phyloP scores from a whole-genome alignment of 2,797 vertebrate genomes.

The Rhabdophis nuchalis region DNA sequence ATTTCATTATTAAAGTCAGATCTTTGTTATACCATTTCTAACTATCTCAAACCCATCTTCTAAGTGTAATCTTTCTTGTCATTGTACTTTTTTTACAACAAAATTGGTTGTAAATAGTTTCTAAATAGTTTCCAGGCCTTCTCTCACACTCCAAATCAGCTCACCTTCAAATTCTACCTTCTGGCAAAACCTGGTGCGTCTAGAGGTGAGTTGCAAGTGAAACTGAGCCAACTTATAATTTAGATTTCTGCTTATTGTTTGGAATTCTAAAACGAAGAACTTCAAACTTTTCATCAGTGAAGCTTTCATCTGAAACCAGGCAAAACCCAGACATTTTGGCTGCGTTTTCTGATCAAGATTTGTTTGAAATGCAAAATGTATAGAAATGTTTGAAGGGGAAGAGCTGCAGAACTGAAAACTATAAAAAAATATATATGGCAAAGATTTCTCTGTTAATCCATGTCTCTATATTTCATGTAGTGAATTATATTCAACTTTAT shows the following conservation, averaged over 20 bases:
- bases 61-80: too few relatives aligned
- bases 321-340: conserved; percentile 25
- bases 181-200: conserved; percentile 51
- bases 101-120: too few relatives aligned
- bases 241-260: conserved; percentile 32
- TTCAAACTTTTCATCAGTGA: conserved; percentile 4
- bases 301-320: conserved; percentile 39
- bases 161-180: conserved; percentile 39
- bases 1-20: not conserved
- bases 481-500: conserved; percentile 19
- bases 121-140: not conserved
- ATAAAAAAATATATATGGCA: conserved; percentile 20
- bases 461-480: not conserved
- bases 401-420: not conserved
- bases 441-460: not conserved
- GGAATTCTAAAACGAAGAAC: conserved; percentile 37
- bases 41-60: not conserved
- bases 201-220: conserved; percentile 58
- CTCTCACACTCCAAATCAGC: not conserved
- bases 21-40: not conserved
- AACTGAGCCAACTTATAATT: conserved; percentile 55
- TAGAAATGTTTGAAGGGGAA: not conserved
- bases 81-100: too few relatives aligned
- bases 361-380: not conserved
- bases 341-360: not conserved